These are phyloP conservation scores for Augochlora pura DNA, from an alignment of 1,140 invertebrate species.

Conservation along the genomic window DNA sequence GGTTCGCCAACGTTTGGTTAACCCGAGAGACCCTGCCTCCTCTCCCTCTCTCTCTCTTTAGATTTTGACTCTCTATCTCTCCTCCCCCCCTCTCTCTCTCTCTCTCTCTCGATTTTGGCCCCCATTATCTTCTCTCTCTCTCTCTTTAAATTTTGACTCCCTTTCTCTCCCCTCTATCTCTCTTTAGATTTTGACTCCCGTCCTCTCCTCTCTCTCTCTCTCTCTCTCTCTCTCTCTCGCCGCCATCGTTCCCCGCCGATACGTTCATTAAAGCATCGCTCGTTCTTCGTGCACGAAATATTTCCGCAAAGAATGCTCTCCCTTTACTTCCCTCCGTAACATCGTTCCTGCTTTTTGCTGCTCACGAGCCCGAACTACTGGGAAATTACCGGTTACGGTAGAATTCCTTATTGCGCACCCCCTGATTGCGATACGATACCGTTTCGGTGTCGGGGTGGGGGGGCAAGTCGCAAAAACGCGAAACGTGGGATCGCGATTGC, in stretches of 20 bases:
- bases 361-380: too few species aligned
- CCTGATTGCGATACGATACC: too few species aligned
- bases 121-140: too few species aligned
- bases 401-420: too few species aligned
- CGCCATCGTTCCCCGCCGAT: background rate
- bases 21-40: background rate
- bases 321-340: background rate
- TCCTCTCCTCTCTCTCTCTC: background rate
- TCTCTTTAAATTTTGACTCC: background rate
- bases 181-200: too few species aligned
- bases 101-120: too few species aligned
- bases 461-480: too few species aligned
- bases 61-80: too few species aligned
- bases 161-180: background rate
- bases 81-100: background rate
- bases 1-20: background rate
- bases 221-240: background rate
- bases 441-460: too few species aligned
- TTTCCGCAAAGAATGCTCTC: conserved; percentile 2
- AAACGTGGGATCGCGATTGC: too few species aligned
- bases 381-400: too few species aligned
- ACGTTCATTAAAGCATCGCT: conserved; percentile 45
- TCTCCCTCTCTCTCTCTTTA: too few species aligned
- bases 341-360: background rate
- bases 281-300: conserved; percentile 29